phyloP scores from a whole-genome alignment of 2,797 vertebrate species.

The Aeoliscus strigatus region DNA sequence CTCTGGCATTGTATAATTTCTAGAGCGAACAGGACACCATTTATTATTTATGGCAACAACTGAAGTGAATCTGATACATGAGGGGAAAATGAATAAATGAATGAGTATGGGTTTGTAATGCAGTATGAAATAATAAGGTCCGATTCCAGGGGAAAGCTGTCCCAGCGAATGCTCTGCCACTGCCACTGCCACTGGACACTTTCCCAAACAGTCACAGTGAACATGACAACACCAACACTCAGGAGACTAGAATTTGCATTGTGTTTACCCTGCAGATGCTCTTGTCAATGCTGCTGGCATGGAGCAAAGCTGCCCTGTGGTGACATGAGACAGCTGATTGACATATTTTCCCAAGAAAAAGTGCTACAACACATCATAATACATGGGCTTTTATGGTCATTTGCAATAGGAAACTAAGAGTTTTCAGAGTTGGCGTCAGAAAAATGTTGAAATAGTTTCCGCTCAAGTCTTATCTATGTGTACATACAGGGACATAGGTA shows the following conservation, averaged over 20 bases:
- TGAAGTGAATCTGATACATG: slow-evolving; percentile 13
- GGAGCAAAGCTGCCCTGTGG: slow-evolving; percentile 1
- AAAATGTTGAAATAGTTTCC: no score
- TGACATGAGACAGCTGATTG: background rate
- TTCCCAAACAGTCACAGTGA: slow-evolving; percentile 25
- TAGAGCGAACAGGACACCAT: slow-evolving; percentile 12
- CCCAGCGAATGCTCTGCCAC: slow-evolving; percentile 10
- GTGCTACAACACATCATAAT: no score
- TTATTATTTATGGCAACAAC: slow-evolving; percentile 21
- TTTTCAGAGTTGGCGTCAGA: no score
- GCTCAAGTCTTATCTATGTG: no score
- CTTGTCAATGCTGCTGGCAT: slow-evolving; percentile 23
- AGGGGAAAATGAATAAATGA: slow-evolving; percentile 10
- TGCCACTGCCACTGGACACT: slow-evolving; percentile 19
- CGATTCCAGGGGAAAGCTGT: slow-evolving; percentile 16
- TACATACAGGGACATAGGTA: no score
- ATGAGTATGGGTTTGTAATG: slow-evolving; percentile 3
- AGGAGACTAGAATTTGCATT: slow-evolving; percentile 29
- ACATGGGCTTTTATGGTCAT: no score
- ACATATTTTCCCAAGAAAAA: no score
- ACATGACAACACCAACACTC: slow-evolving; percentile 11
- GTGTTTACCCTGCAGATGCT: slow-evolving; percentile 18
- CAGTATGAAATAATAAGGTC: slow-evolving; percentile 19
- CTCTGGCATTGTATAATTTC: slow-evolving; percentile 23
- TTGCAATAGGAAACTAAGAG: no score